A percentile compares a stretch with the other conserved stretches of the same genome.
Evolutionary conservation across 2,113 vertebrate genomes (phyloP).

Genomic region (Colius striatus): DNA sequence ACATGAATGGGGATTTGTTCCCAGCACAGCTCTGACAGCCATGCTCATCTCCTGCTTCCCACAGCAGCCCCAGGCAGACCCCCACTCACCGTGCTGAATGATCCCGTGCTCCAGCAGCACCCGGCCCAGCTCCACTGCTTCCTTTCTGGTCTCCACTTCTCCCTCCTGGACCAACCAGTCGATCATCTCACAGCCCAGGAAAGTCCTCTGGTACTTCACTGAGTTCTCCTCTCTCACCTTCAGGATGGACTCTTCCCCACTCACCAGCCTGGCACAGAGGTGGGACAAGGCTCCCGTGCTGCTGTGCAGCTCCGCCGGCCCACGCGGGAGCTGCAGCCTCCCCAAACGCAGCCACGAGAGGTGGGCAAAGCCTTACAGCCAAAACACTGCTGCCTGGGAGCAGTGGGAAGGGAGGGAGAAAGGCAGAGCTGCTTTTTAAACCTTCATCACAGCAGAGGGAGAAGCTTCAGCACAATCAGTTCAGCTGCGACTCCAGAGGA

Average conservation of each 20-base stretch:
- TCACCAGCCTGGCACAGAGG: conserved; percentile 76
- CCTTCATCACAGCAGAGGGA: neutral
- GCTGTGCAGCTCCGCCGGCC: neutral
- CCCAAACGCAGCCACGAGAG: neutral
- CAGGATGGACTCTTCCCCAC: conserved; percentile 79
- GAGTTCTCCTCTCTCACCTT: conserved; percentile 83
- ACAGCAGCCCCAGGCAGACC: fast-evolving
- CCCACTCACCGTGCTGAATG: conserved; percentile 82
- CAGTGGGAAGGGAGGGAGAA: neutral
- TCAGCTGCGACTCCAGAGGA: neutral
- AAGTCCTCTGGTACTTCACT: conserved; percentile 80
- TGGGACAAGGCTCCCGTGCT: neutral
- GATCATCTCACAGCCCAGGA: conserved; percentile 82
- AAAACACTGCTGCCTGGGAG: neutral
- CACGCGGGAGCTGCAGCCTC: neutral
- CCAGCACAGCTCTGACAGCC: neutral
- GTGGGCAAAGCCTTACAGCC: neutral
- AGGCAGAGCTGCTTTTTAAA: neutral
- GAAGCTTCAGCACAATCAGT: neutral
- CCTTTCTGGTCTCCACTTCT: conserved; percentile 78
- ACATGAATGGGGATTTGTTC: conserved; percentile 55
- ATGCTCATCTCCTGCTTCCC: neutral
- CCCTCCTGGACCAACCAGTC: conserved; percentile 87
- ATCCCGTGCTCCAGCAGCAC: conserved; percentile 85
- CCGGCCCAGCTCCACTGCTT: conserved; percentile 80